Evolutionary conservation across 2,888 invertebrate species (phyloP).

Genomic region (Eutolmus rufibarbis): DNA sequence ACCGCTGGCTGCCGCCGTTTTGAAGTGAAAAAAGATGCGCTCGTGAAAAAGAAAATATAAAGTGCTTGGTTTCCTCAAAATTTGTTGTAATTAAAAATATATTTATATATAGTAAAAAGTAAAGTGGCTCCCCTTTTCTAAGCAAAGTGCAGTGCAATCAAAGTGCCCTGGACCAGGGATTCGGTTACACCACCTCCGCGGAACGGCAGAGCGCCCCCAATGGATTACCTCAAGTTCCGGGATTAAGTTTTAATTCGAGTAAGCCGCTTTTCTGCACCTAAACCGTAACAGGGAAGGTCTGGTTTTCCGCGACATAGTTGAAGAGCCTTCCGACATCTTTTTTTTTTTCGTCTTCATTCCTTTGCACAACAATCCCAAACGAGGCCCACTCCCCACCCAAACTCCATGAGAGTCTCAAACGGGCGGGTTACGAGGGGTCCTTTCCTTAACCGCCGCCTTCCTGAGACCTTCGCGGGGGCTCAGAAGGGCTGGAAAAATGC

Average conservation of each 20-base stretch:
- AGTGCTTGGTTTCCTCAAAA: not conserved
- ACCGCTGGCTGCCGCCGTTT: not conserved
- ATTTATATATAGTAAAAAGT: not conserved
- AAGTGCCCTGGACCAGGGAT: not conserved
- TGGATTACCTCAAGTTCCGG: slow-evolving; percentile 20
- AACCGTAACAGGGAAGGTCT: not conserved
- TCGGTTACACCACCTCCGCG: not conserved
- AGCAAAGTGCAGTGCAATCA: slow-evolving; percentile 4
- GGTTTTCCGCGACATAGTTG: not conserved
- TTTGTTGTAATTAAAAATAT: not conserved
- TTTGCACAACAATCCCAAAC: not conserved
- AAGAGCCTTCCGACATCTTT: slow-evolving; percentile 43
- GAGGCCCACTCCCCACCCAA: not conserved
- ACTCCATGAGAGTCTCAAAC: not conserved
- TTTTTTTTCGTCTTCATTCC: slow-evolving; percentile 21
- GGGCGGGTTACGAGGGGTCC: not conserved
- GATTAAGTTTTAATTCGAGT: slow-evolving; percentile 10
- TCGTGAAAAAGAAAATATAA: not conserved
- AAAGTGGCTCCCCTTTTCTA: not conserved
- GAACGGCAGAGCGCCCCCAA: not conserved
- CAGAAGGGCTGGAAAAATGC: not conserved
- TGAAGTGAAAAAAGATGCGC: not conserved
- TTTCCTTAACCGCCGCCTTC: not conserved
- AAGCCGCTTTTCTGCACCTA: not conserved
- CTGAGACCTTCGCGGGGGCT: not conserved